Evolutionary conservation across 92 coral and sea anemone genomes (phyloP).

Genomic region (Epizoanthus stellaris): DNA sequence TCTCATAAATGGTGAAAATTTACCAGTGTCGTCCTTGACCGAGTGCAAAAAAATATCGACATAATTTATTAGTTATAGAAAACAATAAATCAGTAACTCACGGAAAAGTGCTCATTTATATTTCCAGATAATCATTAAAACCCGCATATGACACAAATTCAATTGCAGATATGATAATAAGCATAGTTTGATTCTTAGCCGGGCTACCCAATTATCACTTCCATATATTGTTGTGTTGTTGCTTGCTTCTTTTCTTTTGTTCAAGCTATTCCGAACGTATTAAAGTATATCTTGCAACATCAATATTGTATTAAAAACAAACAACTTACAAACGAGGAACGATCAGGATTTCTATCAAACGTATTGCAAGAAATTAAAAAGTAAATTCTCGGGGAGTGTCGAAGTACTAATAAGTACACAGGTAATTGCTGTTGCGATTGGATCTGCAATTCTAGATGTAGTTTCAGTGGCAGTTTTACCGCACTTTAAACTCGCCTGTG

Average conservation of each 20-base stretch:
- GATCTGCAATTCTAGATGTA: neutral
- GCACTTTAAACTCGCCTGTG: neutral
- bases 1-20: too few relatives aligned
- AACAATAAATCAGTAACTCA: neutral
- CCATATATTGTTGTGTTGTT: neutral
- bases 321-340: neutral
- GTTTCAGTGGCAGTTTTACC: neutral
- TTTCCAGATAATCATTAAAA: neutral
- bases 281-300: too few relatives aligned
- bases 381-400: too few relatives aligned
- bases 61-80: neutral
- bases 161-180: neutral
- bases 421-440: neutral
- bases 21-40: too few relatives aligned
- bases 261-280: too few relatives aligned
- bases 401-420: neutral
- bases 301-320: neutral
- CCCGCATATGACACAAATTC: neutral
- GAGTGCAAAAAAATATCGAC: too few relatives aligned
- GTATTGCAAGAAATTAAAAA: too few relatives aligned
- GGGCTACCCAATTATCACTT: slow-evolving; percentile 4
- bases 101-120: neutral
- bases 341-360: too few relatives aligned
- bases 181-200: neutral
- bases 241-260: slow-evolving; percentile 1